Conservation (phyloP, 2,888 invertebrate genomes). For the Lasioglossum malachurum region DNA sequence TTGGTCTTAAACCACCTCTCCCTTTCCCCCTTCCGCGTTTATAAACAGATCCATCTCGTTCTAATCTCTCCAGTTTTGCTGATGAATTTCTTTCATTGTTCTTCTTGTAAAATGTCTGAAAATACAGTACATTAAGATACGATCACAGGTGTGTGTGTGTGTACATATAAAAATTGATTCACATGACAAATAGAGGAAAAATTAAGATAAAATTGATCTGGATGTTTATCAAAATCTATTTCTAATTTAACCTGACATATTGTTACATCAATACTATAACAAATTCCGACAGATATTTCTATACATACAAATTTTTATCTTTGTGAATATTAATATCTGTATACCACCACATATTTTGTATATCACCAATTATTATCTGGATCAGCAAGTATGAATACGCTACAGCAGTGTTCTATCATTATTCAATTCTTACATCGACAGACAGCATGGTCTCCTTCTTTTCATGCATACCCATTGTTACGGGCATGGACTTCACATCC, state of each 20-base stretch:
- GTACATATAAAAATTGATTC: slow-evolving; percentile 21
- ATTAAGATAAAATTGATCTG: slow-evolving; percentile 19
- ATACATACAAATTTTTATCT: neutral
- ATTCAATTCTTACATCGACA: slow-evolving; percentile 72
- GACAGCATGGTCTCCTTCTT: slow-evolving; percentile 73
- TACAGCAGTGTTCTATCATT: slow-evolving; percentile 45
- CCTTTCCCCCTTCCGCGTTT: slow-evolving; percentile 75
- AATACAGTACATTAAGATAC: slow-evolving; percentile 49
- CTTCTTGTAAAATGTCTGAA: slow-evolving; percentile 81
- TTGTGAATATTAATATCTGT: slow-evolving; percentile 14
- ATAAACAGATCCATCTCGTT: slow-evolving; percentile 66
- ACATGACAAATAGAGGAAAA: slow-evolving; percentile 16
- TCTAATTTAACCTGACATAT: slow-evolving; percentile 60
- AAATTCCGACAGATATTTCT: slow-evolving; percentile 17
- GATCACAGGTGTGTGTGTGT: neutral
- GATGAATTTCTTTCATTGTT: slow-evolving; percentile 72
- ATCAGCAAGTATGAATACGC: slow-evolving; percentile 31
- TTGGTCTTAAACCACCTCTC: slow-evolving; percentile 70
- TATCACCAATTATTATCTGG: slow-evolving; percentile 22
- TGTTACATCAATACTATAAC: slow-evolving; percentile 16
- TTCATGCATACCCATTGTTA: slow-evolving; percentile 69
- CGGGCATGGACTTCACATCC: slow-evolving; percentile 88
- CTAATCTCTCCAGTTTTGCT: slow-evolving; percentile 69
- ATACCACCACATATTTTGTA: slow-evolving; percentile 14
- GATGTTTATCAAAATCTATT: slow-evolving; percentile 52